Percentiles rank a stretch among this genome's conserved stretches.
Conservation (phyloP, 2,797 vertebrate species). For the Manis javanica region DNA sequence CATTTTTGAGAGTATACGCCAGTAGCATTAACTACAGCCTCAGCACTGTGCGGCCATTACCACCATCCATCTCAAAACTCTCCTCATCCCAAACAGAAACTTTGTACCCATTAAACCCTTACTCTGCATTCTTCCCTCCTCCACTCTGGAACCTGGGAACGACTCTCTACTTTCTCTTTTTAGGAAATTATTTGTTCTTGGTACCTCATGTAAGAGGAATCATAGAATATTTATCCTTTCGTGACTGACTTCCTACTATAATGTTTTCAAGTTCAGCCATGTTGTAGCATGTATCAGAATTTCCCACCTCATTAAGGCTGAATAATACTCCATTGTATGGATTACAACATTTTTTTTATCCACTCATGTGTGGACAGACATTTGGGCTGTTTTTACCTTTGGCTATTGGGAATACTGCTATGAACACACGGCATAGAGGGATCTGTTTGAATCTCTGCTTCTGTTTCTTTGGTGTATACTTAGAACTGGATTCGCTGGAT, state of each 20-base stretch:
- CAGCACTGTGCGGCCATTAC: background rate
- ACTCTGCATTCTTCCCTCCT: background rate
- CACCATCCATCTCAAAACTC: background rate
- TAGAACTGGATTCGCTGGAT: background rate
- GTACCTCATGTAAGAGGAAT: background rate
- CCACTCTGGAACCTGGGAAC: background rate
- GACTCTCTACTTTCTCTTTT: background rate
- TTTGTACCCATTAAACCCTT: background rate
- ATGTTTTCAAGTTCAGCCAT: background rate
- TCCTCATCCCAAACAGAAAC: background rate
- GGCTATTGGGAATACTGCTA: background rate
- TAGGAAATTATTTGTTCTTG: background rate
- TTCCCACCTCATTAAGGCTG: background rate
- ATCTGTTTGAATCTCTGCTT: background rate
- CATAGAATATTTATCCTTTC: background rate
- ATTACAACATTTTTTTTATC: background rate
- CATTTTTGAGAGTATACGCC: background rate
- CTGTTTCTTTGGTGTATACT: background rate
- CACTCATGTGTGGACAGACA: background rate
- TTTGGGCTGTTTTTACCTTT: background rate
- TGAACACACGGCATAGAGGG: background rate
- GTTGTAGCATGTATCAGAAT: background rate
- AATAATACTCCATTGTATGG: background rate
- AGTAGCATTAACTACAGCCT: background rate
- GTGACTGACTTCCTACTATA: background rate